phyloP scores from a whole-genome alignment of 2,113 vertebrate genomes.

The Burhinus oedicnemus region DNA sequence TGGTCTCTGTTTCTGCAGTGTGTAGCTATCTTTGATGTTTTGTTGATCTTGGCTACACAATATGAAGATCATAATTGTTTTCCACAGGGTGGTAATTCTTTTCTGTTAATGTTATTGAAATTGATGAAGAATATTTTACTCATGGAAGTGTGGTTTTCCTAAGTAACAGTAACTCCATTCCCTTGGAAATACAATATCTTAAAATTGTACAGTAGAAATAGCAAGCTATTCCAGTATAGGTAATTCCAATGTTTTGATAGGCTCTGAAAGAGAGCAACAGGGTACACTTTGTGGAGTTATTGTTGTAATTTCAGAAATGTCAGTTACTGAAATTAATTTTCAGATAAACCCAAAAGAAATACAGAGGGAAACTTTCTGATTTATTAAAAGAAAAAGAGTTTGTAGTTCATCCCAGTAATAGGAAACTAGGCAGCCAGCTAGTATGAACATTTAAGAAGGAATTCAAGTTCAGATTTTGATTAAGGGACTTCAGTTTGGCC shows the following conservation, averaged over 20 bases:
- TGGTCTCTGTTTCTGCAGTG: background rate
- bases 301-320: constrained; percentile 11
- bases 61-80: background rate
- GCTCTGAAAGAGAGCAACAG: background rate
- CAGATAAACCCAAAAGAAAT: background rate
- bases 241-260: background rate
- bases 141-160: background rate
- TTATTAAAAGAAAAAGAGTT: background rate
- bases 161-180: background rate
- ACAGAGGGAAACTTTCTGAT: background rate
- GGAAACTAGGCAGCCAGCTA: background rate
- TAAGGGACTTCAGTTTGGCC: background rate
- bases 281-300: background rate
- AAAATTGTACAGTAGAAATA: background rate
- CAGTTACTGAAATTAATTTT: constrained; percentile 14
- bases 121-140: background rate
- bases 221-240: background rate
- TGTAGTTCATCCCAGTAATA: background rate
- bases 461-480: constrained; percentile 1
- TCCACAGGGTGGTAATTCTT: background rate
- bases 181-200: background rate
- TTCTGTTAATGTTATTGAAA: background rate
- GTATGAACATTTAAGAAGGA: background rate
- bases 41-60: background rate
- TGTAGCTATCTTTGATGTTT: background rate